Evolutionary conservation across 1,140 invertebrate species (phyloP).

Genomic region (Linepithema humile): DNA sequence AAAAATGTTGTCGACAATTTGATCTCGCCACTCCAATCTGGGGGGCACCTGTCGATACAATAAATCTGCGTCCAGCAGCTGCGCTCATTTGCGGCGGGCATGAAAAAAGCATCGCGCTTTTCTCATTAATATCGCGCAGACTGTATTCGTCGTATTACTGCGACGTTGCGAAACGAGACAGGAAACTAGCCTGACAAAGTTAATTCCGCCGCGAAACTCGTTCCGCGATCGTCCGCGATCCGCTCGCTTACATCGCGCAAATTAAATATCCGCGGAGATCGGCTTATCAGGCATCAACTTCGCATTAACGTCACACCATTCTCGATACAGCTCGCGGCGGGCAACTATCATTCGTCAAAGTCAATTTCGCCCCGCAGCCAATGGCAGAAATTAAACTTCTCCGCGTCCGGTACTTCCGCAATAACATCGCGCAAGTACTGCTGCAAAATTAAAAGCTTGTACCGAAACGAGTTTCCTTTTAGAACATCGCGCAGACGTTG

Average conservation of each 20-base stretch:
- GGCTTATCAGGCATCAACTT: constrained; percentile 51
- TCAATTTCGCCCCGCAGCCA: constrained; percentile 39
- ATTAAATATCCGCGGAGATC: constrained; percentile 46
- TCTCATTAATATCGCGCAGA: constrained; percentile 9
- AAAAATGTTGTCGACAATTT: not conserved
- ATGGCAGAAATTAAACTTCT: constrained; percentile 42
- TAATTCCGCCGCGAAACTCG: not conserved
- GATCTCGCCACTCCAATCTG: constrained; percentile 9
- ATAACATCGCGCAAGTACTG: constrained; percentile 25
- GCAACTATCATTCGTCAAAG: constrained; percentile 49
- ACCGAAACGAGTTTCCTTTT: constrained; percentile 8
- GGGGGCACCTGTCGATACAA: not conserved
- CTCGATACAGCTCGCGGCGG: constrained; percentile 11
- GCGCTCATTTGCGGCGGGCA: not conserved
- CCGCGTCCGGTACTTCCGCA: constrained; percentile 41
- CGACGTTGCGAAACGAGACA: not conserved
- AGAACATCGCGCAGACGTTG: not conserved
- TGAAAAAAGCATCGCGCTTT: not conserved
- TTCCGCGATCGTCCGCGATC: not conserved
- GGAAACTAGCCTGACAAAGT: constrained; percentile 5
- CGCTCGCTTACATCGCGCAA: constrained; percentile 11
- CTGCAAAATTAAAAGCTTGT: constrained; percentile 23
- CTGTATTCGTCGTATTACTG: not conserved
- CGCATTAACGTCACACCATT: constrained; percentile 49
- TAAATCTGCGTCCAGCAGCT: constrained; percentile 13